phyloP scores from a whole-genome alignment of 2,113 vertebrate genomes.

The Galemys pyrenaicus region DNA sequence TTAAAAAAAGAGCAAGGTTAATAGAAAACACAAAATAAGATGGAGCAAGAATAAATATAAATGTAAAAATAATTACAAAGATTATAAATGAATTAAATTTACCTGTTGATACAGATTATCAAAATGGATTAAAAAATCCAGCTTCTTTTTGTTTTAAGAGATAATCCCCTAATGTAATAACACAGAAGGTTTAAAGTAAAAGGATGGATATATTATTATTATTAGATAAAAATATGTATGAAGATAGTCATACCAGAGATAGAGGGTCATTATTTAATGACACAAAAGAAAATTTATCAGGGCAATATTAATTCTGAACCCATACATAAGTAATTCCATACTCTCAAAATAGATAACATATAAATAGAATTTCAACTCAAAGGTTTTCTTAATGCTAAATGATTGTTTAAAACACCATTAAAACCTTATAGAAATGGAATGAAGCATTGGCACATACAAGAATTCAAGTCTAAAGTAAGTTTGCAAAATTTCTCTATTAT shows the following conservation, averaged over 20 bases:
- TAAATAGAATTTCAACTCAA: not conserved
- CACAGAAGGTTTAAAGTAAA: not conserved
- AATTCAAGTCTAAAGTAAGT: not conserved
- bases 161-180: not conserved
- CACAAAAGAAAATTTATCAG: not conserved
- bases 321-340: not conserved
- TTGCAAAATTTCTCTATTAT: not conserved
- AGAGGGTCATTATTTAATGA: conserved; percentile 3
- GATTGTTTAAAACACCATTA: not conserved
- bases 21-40: not conserved
- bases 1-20: not conserved
- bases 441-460: not conserved
- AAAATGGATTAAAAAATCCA: not conserved
- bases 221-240: not conserved
- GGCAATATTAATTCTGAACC: not conserved
- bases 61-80: conserved; percentile 15
- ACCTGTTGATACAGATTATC: not conserved
- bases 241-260: not conserved
- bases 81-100: not conserved
- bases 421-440: not conserved
- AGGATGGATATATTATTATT: not conserved
- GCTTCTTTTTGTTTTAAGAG: conserved; percentile 1
- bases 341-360: not conserved
- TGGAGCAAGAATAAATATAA: not conserved
- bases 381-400: not conserved